Conservation (phyloP, 2,888 invertebrate species). For the Aporophyla nigra region DNA sequence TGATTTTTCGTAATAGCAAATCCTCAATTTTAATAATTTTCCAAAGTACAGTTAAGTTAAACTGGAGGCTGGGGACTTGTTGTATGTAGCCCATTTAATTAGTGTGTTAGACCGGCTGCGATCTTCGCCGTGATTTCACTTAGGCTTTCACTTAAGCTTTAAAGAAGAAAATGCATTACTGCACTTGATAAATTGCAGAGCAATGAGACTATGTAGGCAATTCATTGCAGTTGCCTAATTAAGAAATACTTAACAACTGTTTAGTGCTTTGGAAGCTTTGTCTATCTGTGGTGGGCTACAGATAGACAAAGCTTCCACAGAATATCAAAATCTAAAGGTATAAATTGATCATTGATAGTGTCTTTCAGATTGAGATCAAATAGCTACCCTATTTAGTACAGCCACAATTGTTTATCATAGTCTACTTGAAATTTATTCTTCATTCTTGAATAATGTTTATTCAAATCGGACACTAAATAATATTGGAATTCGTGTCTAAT, state of each 20-base stretch:
- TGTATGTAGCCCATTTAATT: neutral
- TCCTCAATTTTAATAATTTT: neutral
- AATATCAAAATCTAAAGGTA: conserved; percentile 14
- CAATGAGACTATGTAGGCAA: neutral
- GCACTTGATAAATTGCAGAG: neutral
- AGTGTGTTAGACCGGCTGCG: neutral
- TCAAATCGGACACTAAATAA: conserved; percentile 38
- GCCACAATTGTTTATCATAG: conserved; percentile 43
- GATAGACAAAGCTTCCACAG: conserved; percentile 6
- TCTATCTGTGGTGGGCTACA: too few species aligned
- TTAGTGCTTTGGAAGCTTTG: too few species aligned
- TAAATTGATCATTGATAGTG: conserved; percentile 28
- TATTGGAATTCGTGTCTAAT: conserved; percentile 44
- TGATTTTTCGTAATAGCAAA: conserved; percentile 12
- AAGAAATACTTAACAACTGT: neutral
- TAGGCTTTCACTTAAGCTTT: neutral
- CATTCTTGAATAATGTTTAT: conserved; percentile 40
- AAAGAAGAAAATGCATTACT: neutral
- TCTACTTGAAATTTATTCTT: conserved; percentile 49
- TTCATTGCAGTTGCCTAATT: neutral
- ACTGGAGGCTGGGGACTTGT: too few species aligned
- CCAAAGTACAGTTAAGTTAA: too few species aligned
- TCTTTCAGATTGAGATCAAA: conserved; percentile 51
- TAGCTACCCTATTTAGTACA: conserved; percentile 26
- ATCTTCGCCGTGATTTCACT: neutral